Conservation (phyloP, 2,888 invertebrate species). For the Mycalesis mineus region DNA sequence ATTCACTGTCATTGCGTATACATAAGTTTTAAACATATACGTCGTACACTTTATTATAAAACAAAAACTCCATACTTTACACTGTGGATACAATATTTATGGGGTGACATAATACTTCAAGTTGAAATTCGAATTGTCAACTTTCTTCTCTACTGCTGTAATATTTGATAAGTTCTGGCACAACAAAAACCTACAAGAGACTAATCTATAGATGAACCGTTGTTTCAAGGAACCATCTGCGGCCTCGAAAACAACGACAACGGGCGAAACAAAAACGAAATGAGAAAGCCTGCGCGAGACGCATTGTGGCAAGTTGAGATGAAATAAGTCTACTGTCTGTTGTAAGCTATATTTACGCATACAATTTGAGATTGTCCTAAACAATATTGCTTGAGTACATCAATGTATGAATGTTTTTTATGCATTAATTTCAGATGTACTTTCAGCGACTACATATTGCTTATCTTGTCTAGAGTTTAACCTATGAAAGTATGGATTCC, state of each 20-base stretch:
- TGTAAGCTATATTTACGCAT: slow-evolving; percentile 20
- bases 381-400: not conserved
- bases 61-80: no score
- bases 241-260: slow-evolving; percentile 52
- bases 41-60: no score
- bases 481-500: no score
- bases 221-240: slow-evolving; percentile 65
- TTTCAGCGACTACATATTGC: no score
- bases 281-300: slow-evolving; percentile 72
- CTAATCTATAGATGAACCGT: slow-evolving; percentile 73
- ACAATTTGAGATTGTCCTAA: not conserved
- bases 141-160: not conserved
- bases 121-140: not conserved
- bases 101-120: no score
- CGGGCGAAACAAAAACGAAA: slow-evolving; percentile 72
- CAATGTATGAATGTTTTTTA: no score
- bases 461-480: no score
- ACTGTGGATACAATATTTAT: no score
- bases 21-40: no score
- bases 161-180: slow-evolving; percentile 2
- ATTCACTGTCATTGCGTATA: no score
- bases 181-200: slow-evolving; percentile 62
- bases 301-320: slow-evolving; percentile 66
- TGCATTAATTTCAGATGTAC: no score
- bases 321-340: slow-evolving; percentile 41